Conservation (phyloP, 2,888 invertebrate genomes). For the Nycteola revayana region DNA sequence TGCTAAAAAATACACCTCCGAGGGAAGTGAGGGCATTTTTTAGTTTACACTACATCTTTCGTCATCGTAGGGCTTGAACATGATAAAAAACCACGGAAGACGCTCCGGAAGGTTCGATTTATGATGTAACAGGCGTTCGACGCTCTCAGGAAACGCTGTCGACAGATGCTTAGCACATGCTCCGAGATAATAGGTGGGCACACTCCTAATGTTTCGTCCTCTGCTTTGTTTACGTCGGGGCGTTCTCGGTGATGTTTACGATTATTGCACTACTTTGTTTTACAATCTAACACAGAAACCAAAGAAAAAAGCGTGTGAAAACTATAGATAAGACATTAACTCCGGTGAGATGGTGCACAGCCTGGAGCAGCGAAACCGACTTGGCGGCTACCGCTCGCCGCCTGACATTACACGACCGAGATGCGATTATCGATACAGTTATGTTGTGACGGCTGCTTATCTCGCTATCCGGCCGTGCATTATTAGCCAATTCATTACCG, state of each 20-base stretch:
- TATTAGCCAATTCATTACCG: conserved; percentile 54
- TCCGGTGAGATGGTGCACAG: conserved; percentile 42
- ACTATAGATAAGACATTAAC: conserved; percentile 62
- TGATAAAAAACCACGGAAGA: conserved; percentile 72
- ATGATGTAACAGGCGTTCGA: conserved; percentile 67
- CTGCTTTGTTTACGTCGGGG: conserved; percentile 49
- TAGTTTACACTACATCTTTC: conserved; percentile 78
- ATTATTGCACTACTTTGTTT: conserved; percentile 52
- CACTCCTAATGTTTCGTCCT: conserved; percentile 59
- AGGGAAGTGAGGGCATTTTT: conserved; percentile 61
- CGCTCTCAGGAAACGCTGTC: conserved; percentile 66
- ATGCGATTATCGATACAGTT: conserved; percentile 74
- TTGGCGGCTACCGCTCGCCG: conserved; percentile 52
- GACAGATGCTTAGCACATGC: conserved; percentile 79
- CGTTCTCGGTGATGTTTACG: conserved; percentile 39
- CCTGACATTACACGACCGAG: conserved; percentile 62
- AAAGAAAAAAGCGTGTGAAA: conserved; percentile 64
- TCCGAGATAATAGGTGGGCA: conserved; percentile 60
- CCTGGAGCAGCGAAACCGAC: conserved; percentile 35
- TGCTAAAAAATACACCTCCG: conserved; percentile 65
- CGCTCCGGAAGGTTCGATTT: conserved; percentile 76
- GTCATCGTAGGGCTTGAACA: conserved; percentile 66
- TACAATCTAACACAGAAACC: conserved; percentile 43
- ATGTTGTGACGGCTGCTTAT: conserved; percentile 70
- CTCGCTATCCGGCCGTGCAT: conserved; percentile 54